Base-by-base conservation (phyloP, 2,888 invertebrate genomes). In the Apoda limacodes region DNA sequence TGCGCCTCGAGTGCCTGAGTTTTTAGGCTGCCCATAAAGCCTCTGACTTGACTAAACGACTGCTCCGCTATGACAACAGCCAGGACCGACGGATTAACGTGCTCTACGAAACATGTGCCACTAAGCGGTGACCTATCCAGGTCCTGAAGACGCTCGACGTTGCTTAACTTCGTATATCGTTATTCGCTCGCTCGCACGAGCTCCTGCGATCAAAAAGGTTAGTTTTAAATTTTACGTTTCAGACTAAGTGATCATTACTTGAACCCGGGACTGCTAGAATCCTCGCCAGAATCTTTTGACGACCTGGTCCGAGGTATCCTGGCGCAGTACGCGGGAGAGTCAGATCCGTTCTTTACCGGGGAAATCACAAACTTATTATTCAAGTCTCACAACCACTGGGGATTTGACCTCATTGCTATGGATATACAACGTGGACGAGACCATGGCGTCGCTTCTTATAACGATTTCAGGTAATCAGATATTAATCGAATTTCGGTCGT, bases 371-470 rank as follows among this genome's bases (percentile, higher is more conserved):
- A 82, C 70, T 37, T 85, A 67, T 46, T 80, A 40, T 76, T 76
- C 50, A 71, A 70, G 44, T 70, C 75, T 0, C 46, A 47, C 10
- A 74, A 71, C 42, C 44, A 46, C 12, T 81, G 78, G 74, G 87
- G 87, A 1, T 56, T 85, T 55, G 87, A 88, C 48, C 62, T 88
- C 13, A 72, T 83, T 25, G 82, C 87, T 2, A 82, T 87, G 54
- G 86, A 87, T 43, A 82, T 87, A 34, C 87, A 88, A 51, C 62
- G 87, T 25, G 85, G 86, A 13, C 60, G 87, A 37, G 87, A 88
- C 44, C 87, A 88, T 49, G 87, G 87, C 3, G 56, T 88, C 17
- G 84, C 82, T 1, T 81, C 84, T 2, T 87, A 87, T 56, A 87
- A 86, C 48, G 82, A 83, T 27, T 89, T 84, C 59, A 82, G 89